Conservation (phyloP, 2,113 vertebrate species). For the Scortum barcoo region DNA sequence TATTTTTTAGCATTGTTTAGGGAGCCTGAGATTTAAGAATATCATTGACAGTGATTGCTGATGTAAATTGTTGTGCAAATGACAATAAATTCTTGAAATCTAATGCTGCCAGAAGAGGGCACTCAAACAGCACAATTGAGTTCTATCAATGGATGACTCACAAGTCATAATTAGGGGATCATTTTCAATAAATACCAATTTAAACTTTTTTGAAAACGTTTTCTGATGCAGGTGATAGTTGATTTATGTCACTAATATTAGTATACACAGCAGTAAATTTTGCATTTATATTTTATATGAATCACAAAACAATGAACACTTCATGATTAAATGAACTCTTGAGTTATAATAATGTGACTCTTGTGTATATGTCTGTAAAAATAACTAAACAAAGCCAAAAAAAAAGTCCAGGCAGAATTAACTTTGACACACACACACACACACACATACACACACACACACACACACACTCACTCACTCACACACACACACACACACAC, state of each 20-base stretch:
- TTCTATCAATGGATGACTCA: background rate
- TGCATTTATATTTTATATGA: background rate
- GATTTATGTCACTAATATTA: background rate
- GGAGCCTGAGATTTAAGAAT: no score
- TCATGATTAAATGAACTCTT: background rate
- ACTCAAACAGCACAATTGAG: background rate
- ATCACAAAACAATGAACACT: background rate
- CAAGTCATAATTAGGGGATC: background rate
- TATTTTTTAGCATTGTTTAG: no score
- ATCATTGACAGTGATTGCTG: no score
- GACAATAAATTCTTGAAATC: no score
- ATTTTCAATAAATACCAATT: no score
- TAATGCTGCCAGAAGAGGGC: constrained; percentile 9
- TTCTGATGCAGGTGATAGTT: no score
- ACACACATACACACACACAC: background rate
- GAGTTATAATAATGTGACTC: background rate
- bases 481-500: background rate
- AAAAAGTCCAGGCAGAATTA: background rate
- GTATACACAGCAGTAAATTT: background rate
- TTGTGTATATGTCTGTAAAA: background rate
- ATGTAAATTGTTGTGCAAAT: no score
- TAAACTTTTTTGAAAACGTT: no score
- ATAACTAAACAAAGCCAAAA: no score
- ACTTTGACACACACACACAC: background rate
- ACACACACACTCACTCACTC: constrained; percentile 18